Percentiles rank a stretch among this genome's conserved stretches.
Conservation (phyloP, 1,140 invertebrate species). For the Branchinecta lynchi region DNA sequence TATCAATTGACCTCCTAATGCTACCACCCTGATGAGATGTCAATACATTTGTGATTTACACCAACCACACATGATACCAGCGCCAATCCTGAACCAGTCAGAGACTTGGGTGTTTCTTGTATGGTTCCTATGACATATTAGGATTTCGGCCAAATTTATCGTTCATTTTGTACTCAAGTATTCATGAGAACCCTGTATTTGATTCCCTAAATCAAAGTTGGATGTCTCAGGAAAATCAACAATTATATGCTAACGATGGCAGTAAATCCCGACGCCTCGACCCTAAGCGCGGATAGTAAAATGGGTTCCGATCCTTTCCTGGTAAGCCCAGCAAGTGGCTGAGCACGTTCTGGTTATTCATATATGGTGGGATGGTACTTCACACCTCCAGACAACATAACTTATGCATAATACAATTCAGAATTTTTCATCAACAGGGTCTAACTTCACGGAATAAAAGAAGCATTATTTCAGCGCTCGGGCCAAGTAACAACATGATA, state of each 20-base stretch:
- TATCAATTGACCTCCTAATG: constrained; percentile 6
- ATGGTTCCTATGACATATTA: not conserved
- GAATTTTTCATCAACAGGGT: too few relatives aligned
- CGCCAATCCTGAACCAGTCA: not conserved
- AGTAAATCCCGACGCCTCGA: not conserved
- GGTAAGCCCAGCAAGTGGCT: too few relatives aligned
- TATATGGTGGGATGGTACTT: too few relatives aligned
- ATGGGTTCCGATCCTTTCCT: too few relatives aligned
- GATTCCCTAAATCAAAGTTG: constrained; percentile 1
- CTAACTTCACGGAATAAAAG: too few relatives aligned
- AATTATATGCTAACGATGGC: constrained; percentile 7
- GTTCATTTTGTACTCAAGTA: constrained; percentile 2
- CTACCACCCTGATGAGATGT: not conserved
- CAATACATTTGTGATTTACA: constrained; percentile 3
- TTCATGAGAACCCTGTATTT: constrained; percentile 7
- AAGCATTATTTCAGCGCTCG: too few relatives aligned
- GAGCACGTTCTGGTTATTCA: too few relatives aligned
- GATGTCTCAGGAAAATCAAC: constrained; percentile 9
- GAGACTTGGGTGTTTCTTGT: not conserved
- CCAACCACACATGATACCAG: constrained; percentile 2
- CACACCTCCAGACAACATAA: too few relatives aligned
- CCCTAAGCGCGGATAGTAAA: too few relatives aligned
- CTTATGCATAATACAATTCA: too few relatives aligned
- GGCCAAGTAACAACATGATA: too few relatives aligned
- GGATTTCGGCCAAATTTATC: not conserved